These are phyloP conservation scores for Drosophila ogumai DNA, from an alignment of 1,140 invertebrate species.

Conservation along the genomic window DNA sequence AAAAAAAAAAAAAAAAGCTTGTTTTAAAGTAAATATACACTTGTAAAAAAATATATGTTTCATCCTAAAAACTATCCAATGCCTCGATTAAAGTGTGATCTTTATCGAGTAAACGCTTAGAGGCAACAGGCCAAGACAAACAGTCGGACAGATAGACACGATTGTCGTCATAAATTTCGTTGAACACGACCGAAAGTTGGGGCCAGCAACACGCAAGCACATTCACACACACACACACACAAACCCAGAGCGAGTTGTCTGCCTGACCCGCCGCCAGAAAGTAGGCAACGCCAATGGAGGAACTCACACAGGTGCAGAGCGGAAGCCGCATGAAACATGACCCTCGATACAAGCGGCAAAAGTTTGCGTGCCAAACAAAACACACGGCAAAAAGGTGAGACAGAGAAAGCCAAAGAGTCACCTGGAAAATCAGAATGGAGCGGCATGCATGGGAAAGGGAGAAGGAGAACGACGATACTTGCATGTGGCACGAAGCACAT, in stretches of 20 bases:
- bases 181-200: slow-evolving; percentile 39
- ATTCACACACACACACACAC: slow-evolving; percentile 4
- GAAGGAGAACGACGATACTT: slow-evolving; percentile 7
- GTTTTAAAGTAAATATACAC: too few relatives aligned
- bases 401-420: slow-evolving; percentile 46
- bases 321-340: slow-evolving; percentile 74
- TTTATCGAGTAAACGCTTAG: slow-evolving; percentile 44
- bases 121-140: slow-evolving; percentile 37
- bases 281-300: slow-evolving; percentile 54
- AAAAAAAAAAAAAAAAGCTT: too few relatives aligned
- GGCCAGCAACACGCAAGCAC: slow-evolving; percentile 47
- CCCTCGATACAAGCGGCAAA: slow-evolving; percentile 58
- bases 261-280: slow-evolving; percentile 34
- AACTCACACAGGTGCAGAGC: slow-evolving; percentile 28
- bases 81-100: slow-evolving; percentile 47
- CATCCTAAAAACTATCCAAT: not conserved
- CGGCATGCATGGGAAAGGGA: slow-evolving; percentile 4
- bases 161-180: slow-evolving; percentile 71
- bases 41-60: too few relatives aligned
- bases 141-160: slow-evolving; percentile 51
- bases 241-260: slow-evolving; percentile 20
- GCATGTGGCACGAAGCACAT: slow-evolving; percentile 51
- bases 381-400: slow-evolving; percentile 41
- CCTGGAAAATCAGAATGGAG: slow-evolving; percentile 13
- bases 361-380: slow-evolving; percentile 74